Evolutionary conservation across 2,113 vertebrate species (phyloP).

Genomic region (Thamnophis sirtalis): DNA sequence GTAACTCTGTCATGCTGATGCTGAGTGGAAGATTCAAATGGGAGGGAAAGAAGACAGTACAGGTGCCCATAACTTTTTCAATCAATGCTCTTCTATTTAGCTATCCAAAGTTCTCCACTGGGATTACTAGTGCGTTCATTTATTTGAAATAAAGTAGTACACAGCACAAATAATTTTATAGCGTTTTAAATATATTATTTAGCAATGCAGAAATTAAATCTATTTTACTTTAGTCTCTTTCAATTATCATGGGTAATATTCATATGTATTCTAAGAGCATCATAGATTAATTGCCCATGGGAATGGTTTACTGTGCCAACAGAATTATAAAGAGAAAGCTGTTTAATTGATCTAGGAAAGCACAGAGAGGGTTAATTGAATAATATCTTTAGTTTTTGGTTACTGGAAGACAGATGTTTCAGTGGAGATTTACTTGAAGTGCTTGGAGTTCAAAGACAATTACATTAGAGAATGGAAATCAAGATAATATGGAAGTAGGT

Average conservation of each 20-base stretch:
- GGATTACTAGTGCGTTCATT: background rate
- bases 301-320: background rate
- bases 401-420: slow-evolving; percentile 10
- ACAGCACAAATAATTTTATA: background rate
- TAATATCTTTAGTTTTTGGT: background rate
- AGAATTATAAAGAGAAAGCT: background rate
- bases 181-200: background rate
- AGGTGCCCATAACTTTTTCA: background rate
- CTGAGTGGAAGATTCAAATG: background rate
- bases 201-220: background rate
- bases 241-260: background rate
- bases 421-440: slow-evolving; percentile 13
- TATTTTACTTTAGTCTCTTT: background rate
- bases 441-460: slow-evolving; percentile 21
- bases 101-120: background rate
- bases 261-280: background rate
- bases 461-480: slow-evolving; percentile 9
- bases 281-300: background rate
- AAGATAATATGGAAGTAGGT: background rate
- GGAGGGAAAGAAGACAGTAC: background rate
- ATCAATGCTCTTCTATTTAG: background rate
- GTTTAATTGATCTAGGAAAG: background rate
- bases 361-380: slow-evolving; percentile 32
- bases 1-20: background rate
- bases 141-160: background rate